Base-by-base conservation (phyloP, 1,140 invertebrate species). In the Drosophila tropicalis region DNA sequence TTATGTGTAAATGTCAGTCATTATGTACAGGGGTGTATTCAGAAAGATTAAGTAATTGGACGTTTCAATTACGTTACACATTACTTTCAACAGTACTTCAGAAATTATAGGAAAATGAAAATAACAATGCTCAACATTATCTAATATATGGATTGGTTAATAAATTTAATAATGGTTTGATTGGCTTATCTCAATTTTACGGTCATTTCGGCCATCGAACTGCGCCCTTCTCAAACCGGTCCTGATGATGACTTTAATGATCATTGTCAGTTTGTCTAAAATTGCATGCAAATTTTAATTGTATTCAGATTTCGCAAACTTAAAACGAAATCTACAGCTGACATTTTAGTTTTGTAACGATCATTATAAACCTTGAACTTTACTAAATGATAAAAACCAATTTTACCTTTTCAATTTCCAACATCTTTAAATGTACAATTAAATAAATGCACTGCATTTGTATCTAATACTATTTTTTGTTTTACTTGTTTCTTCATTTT, bases 261-360 rank as follows among this genome's bases (percentile, higher is more conserved):
- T 51, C 44, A 51, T 51, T 39, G 19, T 54, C 12, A 54, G 25
- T 62, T 47, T 47, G 39, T 62, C 61, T 51, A 62, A 51, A 62
- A 34, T 62, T 17, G 61, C 77, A 77, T 77, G 74, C 67, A 79
- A 79, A 79, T 79, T 66, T 58, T 25, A 36, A 29, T 71, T 71
- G 63, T 61, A 76, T 76, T 67, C 39, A 64, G 62, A 72, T 25
- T 41, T 44, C 10, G n/a, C 3, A 19, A 57, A 13, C 13, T 39
- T 4, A 36, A 39, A 58, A 58, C 25, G 4, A 19, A 57, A 17
- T 15, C 25, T 57, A 22, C 9, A 51, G 9, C 17, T 51, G 44
- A 51, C 44, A 51, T 51, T 51, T 51, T 22, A 29, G 15, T 19
- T 22, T 19, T 51, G n/a, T 15, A 9, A 3, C 1, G 9, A 22